Evolutionary conservation across 1,140 invertebrate species (phyloP), one percentile per base, ranked within the genome.

Genomic region (Papilio polyxenes): DNA sequence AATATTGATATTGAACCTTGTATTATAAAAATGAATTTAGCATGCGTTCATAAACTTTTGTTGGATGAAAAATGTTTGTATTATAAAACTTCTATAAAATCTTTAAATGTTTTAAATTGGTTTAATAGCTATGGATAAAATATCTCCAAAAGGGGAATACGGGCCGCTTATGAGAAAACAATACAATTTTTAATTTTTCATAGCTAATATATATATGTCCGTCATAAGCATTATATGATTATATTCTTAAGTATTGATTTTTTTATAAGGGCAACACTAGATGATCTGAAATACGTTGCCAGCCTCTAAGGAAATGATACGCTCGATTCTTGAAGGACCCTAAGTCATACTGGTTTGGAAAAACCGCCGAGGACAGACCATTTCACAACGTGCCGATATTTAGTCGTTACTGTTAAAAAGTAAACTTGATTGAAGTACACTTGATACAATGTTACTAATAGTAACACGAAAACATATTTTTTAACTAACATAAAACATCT

Each of bases 401-500:
- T 48, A 40, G 15, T 51, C 17, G 3, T n/a, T 20, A 80, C 59
- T 44, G 56, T 49, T 31, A 31, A 80, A 69, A 20, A 69, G 49
- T 20, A 80, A 80, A 10, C 31, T 48, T 23, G n/a, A n/a, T n/a
- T n/a, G n/a, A n/a, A n/a, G 13, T 20, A 20, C 17, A 13, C 6
- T 23, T 31, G 15, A n/a, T n/a, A 3, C 76, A 4, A 40, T 78
- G 51, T 9, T 51, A 8, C 40, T 65, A 11, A 49, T 31, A 80
- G 59, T 40, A 48, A 62, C 15, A 9, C 40, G 56, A 65, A 80
- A 80, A 69, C 49, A 48, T 37, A 48, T 78, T 78, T 79, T 65
- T 78, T 40, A 78, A 69, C 72, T 48, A 81, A 84, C 81, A 81
- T 44, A 48, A 76, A 81, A 72, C 85, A 87, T 85, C 85, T 86